Conservation (phyloP, 2,797 vertebrate genomes). For the Amblyraja radiata region DNA sequence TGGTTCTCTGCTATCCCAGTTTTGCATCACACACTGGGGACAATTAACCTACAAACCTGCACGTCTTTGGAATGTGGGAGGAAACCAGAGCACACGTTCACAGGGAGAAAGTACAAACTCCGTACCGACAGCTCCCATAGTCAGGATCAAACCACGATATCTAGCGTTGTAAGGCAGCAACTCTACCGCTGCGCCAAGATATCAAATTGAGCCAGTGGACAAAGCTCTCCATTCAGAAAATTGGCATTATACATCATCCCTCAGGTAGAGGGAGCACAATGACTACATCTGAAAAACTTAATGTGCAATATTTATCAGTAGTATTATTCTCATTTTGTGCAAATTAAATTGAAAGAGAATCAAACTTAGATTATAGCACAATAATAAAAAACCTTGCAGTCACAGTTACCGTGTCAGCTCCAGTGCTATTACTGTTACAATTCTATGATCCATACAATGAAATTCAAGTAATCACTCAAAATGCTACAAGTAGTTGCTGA, state of each 20-base stretch:
- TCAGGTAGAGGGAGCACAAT: neutral
- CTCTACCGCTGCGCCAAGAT: neutral
- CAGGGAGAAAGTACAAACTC: too few relatives aligned
- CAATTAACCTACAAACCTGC: too few relatives aligned
- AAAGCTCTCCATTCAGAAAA: neutral
- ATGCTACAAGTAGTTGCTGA: neutral
- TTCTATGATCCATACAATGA: neutral
- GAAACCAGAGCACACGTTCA: too few relatives aligned
- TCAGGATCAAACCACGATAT: too few relatives aligned
- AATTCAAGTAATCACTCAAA: neutral
- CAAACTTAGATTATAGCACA: neutral
- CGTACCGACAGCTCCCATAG: too few relatives aligned
- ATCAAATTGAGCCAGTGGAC: neutral
- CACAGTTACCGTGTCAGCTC: too few relatives aligned
- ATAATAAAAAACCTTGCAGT: neutral
- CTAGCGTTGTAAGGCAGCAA: too few relatives aligned
- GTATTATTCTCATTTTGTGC: neutral
- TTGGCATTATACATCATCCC: too few relatives aligned
- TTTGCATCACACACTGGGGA: too few relatives aligned
- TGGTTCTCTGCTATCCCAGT: too few relatives aligned
- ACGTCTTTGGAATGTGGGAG: too few relatives aligned
- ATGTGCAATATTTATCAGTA: neutral
- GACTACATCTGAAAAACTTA: neutral
- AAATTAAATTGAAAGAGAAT: neutral
- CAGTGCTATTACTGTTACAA: neutral